Conservation (phyloP, 2,113 vertebrate species). For the Baryphthengus martii region DNA sequence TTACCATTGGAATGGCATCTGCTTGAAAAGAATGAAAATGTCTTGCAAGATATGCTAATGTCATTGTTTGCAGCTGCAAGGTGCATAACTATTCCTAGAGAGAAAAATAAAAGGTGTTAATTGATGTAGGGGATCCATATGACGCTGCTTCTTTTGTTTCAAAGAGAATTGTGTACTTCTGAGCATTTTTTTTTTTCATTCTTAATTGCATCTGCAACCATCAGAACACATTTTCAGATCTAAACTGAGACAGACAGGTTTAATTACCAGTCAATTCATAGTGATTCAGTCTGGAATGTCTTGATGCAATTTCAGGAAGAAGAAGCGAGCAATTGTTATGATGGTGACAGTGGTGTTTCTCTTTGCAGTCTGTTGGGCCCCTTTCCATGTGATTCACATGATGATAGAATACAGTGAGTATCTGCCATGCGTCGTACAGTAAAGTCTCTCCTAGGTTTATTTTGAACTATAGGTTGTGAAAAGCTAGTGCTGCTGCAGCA, state of each 20-base stretch:
- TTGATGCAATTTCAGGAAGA: slow-evolving; percentile 70
- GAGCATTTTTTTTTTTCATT: neutral
- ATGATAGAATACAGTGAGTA: slow-evolving; percentile 77
- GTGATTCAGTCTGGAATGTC: slow-evolving; percentile 41
- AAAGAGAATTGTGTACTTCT: neutral
- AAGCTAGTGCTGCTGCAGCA: neutral
- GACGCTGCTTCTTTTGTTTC: neutral
- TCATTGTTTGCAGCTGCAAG: neutral
- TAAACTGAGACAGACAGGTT: neutral
- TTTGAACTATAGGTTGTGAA: neutral
- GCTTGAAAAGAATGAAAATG: neutral
- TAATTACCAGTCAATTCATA: neutral
- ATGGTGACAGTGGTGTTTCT: slow-evolving; percentile 78
- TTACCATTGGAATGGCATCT: neutral
- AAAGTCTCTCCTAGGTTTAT: neutral
- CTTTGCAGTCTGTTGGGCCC: slow-evolving; percentile 77
- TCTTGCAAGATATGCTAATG: neutral
- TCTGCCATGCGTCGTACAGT: neutral
- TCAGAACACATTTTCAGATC: neutral
- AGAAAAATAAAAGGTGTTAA: neutral
- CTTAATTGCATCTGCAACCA: neutral
- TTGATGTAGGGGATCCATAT: neutral
- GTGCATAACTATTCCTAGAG: neutral
- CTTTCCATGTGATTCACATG: slow-evolving; percentile 76
- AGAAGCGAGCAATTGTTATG: slow-evolving; percentile 76